Evolutionary conservation across 2,797 vertebrate species (phyloP), one percentile per base, ranked within the genome.

Genomic region (Onychomys arenicola): DNA sequence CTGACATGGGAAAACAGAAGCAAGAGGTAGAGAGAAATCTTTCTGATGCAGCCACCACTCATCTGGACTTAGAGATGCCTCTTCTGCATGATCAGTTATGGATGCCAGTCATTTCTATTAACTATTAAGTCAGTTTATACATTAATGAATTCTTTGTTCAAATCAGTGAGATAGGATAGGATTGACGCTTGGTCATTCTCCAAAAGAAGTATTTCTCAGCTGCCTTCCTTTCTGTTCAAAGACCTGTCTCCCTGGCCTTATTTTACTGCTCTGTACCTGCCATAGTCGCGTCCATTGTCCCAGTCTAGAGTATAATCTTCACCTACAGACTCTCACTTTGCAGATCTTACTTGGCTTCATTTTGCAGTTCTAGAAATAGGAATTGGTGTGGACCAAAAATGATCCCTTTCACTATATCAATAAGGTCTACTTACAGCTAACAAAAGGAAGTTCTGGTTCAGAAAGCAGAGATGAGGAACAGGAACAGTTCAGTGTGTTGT

Each of bases 11-110:
- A 81, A 34, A 86, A 19, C 67, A 86, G 65, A 88, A 57, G 0
- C 16, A 73, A 52, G 46, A 32, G 23, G 43, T 7, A 1, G 27
- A 73, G 16, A 37, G n/a, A 52, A 9, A 57, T 29, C 46, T 67
- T 95, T 63, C 40, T 80, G 67, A 77, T 43, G 46, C 10, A 91
- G 71, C 46, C n/a, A 32, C 32, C 63, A 27, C 25, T 17, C 10
- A 52, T 55, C 46, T 81, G 63, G n/a, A 63, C 46, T 95, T 86
- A 90, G 37, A 94, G 69, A 86, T 63, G 34, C 14, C 5, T n/a
- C 78, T 73, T 75, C 82, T 86, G 52, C 59, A 71, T 85, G 93
- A 89, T 90, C 82, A 91, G 59, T 89, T 75, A 86, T 40, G 32
- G 37, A 83, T 71, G 63, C 11, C 63, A 93, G 34, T 90, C n/a